These are phyloP conservation scores for Schlechtendalia chinensis DNA, from an alignment of 1,140 invertebrate species.

Conservation along the genomic window DNA sequence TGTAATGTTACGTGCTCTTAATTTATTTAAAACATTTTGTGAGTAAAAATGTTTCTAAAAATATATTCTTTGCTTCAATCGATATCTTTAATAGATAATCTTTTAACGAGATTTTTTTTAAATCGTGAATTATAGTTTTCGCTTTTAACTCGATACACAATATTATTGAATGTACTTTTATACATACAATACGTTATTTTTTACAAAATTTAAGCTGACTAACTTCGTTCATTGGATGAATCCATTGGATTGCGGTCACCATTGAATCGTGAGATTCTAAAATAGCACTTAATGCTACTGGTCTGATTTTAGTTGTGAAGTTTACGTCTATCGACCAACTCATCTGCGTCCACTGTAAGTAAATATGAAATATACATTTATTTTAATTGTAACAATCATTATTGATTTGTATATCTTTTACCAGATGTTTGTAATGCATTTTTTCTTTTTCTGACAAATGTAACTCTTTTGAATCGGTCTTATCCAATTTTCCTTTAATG, in stretches of 20 bases:
- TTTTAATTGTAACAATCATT: background rate
- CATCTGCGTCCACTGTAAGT: slow-evolving; percentile 30
- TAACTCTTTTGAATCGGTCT: background rate
- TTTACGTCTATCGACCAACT: slow-evolving; percentile 18
- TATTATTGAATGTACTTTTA: no score
- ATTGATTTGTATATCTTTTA: background rate
- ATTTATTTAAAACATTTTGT: no score
- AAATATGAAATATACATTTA: background rate
- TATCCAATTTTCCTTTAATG: slow-evolving; percentile 34
- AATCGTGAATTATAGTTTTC: no score
- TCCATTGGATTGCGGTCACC: slow-evolving; percentile 36
- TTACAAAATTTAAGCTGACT: background rate
- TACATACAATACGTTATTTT: no score
- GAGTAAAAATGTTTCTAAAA: no score
- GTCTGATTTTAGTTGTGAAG: slow-evolving; percentile 25
- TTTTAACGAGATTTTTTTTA: no score
- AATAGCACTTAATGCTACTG: slow-evolving; percentile 1
- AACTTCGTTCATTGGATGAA: slow-evolving; percentile 32
- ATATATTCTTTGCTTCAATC: no score
- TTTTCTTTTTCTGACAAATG: slow-evolving; percentile 14
- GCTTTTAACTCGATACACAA: no score
- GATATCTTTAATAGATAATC: no score
- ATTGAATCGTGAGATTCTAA: slow-evolving; percentile 16
- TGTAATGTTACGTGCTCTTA: no score
- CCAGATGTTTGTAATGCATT: background rate